Conservation (phyloP, 2,888 invertebrate genomes). For the Cybosia mesomella region DNA sequence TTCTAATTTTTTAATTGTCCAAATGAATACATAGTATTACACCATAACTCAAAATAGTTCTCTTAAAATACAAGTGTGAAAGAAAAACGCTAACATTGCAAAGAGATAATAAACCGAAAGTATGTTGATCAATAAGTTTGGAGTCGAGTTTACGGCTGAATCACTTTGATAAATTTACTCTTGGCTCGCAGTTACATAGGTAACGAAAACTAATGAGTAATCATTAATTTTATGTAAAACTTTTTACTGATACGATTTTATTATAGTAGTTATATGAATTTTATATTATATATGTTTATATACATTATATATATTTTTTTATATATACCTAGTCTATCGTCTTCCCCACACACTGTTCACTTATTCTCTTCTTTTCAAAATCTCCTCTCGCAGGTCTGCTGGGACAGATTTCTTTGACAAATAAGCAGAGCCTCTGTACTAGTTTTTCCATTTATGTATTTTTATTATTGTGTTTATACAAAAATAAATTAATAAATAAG, state of each 20-base stretch:
- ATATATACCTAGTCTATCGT: too few species aligned
- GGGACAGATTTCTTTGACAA: too few species aligned
- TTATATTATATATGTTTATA: too few species aligned
- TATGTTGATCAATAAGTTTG: constrained; percentile 18
- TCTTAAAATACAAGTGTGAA: constrained; percentile 3
- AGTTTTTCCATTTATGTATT: too few species aligned
- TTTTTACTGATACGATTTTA: background rate
- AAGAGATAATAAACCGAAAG: constrained; percentile 23
- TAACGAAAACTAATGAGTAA: background rate
- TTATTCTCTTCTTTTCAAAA: too few species aligned
- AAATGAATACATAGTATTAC: background rate
- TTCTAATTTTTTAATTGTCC: background rate
- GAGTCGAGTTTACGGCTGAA: constrained; percentile 18
- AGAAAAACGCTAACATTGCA: constrained; percentile 11
- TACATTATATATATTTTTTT: too few species aligned
- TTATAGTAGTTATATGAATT: too few species aligned
- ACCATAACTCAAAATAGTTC: background rate
- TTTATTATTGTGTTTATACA: too few species aligned
- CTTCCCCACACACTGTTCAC: too few species aligned
- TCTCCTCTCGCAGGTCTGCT: too few species aligned
- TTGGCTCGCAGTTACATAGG: background rate
- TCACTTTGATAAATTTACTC: constrained; percentile 9
- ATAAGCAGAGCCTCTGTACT: too few species aligned
- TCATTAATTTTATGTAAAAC: background rate
- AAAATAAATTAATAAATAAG: too few species aligned